Base-by-base conservation (phyloP, 2,797 vertebrate genomes). In the Cryptoblepharus egeriae region DNA sequence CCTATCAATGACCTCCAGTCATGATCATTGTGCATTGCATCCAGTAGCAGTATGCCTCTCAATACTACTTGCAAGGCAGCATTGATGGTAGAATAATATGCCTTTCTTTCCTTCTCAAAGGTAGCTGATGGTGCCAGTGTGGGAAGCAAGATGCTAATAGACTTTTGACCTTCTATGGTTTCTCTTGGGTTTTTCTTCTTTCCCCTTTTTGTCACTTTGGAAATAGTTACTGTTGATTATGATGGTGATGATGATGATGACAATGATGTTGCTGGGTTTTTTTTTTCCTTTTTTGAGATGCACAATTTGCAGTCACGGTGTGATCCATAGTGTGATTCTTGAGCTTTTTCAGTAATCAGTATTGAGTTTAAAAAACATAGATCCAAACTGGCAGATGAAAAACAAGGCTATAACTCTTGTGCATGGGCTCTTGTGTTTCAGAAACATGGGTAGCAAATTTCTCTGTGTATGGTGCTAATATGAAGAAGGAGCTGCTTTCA, bases 401-500 rank as follows among this genome's bases (percentile, higher is more conserved):
- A 79, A 28, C 37, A 87, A 84, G 58, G 20, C 64, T 75, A 12
- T 4, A 52, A 77, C 20, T 79, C 35, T 35, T 64, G 26, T 32
- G 49, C 80, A 68, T 1, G 74, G 70, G 13, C 1, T 74, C 37
- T 77, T 69, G 58, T 61, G 75, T 86, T 86, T 88, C 20, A 77
- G 11, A 4, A 9, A 2, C 24, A 8, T 52, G 65, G 72, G 83
- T 67, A 22, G 42, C 52, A 65, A 78, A 81, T 77, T n/a, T 4
- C 60, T 89, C 81, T 42, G 32, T 42, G 84, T 79, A 79, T 72
- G 82, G 85, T 88, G 85, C 55, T 28, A 82, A 1, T 80, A 67
- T 73, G 52, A 80, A 49, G 70, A 81, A 91, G 63, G 85, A 91
- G 84, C 87, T 88, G 85, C 90, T 88, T 87, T 92, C 87, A 80